These are phyloP conservation scores for Apamea monoglypha DNA, from an alignment of 2,888 invertebrate genomes.

Conservation along the genomic window DNA sequence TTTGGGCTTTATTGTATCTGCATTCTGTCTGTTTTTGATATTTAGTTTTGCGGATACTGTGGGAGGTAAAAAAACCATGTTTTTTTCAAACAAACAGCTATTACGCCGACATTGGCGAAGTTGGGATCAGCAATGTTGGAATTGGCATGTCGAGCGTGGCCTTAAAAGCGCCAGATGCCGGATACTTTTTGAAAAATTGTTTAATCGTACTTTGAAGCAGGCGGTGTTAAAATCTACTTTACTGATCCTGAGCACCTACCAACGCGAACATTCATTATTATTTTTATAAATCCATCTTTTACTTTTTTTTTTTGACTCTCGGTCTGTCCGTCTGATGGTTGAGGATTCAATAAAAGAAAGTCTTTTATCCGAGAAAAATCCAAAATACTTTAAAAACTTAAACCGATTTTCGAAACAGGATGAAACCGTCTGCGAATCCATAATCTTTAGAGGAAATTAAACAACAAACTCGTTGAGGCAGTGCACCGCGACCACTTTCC, in stretches of 20 bases:
- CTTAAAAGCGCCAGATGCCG: constrained; percentile 28
- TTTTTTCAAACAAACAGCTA: constrained; percentile 35
- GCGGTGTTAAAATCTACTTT: constrained; percentile 17
- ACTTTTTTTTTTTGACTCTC: no score
- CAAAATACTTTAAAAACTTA: background rate
- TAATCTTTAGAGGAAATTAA: constrained; percentile 78
- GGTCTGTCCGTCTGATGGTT: background rate
- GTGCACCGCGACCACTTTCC: constrained; percentile 77
- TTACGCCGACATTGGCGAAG: constrained; percentile 41
- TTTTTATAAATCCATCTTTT: background rate
- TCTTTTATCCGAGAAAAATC: background rate
- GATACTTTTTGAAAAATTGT: constrained; percentile 45
- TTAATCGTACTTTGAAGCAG: constrained; percentile 29
- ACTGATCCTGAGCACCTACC: background rate
- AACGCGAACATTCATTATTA: constrained; percentile 5
- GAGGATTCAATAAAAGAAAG: background rate
- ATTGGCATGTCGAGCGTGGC: constrained; percentile 41
- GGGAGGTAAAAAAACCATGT: background rate
- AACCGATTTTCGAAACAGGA: constrained; percentile 5
- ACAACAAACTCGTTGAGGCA: constrained; percentile 75
- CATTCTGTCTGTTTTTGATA: constrained; percentile 31
- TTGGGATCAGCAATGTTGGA: constrained; percentile 36
- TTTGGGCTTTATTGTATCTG: constrained; percentile 40
- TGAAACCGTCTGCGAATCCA: constrained; percentile 59
- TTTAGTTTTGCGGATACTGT: constrained; percentile 19